Evolutionary conservation across 1,140 invertebrate species (phyloP), one percentile per base, ranked within the genome.

Genomic region (Charaxes varanes): DNA sequence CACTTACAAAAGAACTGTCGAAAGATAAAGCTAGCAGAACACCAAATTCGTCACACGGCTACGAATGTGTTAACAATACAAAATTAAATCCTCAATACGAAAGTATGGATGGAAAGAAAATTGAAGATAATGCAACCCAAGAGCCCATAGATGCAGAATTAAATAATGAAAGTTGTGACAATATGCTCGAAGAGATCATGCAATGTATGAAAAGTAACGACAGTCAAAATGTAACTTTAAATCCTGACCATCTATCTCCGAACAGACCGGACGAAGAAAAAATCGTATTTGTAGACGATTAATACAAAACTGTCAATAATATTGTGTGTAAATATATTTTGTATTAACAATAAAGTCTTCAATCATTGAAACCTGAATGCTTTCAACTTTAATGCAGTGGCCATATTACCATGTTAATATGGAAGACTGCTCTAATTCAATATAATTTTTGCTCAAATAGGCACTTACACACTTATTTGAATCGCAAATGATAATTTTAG

Each of bases 181-280:
- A 60, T 10, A 76, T 82, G 74, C 41, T 80, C 3, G 56, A 73
- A 13, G 76, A 80, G 66, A 83, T 83, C 52, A 63, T 83, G 49
- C 54, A 77, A 33, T 76, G 69, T 23, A 76, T 82, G 8, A 54
- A 61, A 41, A 64, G 14, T 11, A 64, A 56, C 14, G 62, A 62
- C 14, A 58, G 42, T 19, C 41, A 43, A 14, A 31, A 53, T n/a
- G 42, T 55, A 2, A 35, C 45, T 3, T 22, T 67, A 11, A 45
- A 80, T 23, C 56, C 76, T 4, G 55, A 62, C 13, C 23, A 48
- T 14, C 47, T 77, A 4, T 49, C 56, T 27, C 76, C 82, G 0
- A 83, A 83, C 31, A 66, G 79, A 47, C 58, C 56, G 11, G 47
- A 53, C 4, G 62, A 53, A n/a, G 76, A 84, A 17, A 72, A 69